Evolutionary conservation across 2,113 vertebrate genomes (phyloP), one percentile per base, ranked within the genome.

Genomic region (Lonchura striata): DNA sequence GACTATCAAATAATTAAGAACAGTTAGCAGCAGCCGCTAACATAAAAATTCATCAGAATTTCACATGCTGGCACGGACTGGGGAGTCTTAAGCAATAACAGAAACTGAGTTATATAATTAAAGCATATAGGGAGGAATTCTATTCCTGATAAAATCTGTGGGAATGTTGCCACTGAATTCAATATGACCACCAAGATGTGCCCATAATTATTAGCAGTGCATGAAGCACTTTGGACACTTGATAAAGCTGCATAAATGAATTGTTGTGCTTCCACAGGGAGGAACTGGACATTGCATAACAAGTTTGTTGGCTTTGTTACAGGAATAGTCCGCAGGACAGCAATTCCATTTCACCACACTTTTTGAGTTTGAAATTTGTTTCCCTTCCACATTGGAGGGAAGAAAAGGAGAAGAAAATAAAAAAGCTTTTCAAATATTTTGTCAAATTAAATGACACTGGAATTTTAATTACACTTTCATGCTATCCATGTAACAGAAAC

Each of bases 1-100:
- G 69, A 46, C 74, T 97, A 97, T 96, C 96, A 96, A 90, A 95
- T 97, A 96, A 97, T 95, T 96, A 96, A 92, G 88, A 96, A 86
- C 94, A 96, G 93, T 96, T 94, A 96, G 94, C 88, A 83, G 79
- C 81, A 76, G 84, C 82, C 19, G 1, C n/a, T 94, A 94, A 81
- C 85, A 86, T 82, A 90, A 96, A 94, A 88, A 72, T 95, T 96
- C 90, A 92, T 94, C 90, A 88, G 64, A 95, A 96, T 95, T 93
- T 90, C 80, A 83, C 93, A 81, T 97, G 93, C 85, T 97, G 94
- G 95, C 88, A 90, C 65, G 2, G 76, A 86, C 79, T 52, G 15
- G 76, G 92, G 82, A 90, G 90, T 90, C 94, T 92, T 95, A 95
- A 96, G 82, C 80, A 96, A 75, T 86, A 97, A 92, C 86, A 95